Evolutionary conservation across 2,797 vertebrate species (phyloP).

Genomic region (Enteromius treurensis): DNA sequence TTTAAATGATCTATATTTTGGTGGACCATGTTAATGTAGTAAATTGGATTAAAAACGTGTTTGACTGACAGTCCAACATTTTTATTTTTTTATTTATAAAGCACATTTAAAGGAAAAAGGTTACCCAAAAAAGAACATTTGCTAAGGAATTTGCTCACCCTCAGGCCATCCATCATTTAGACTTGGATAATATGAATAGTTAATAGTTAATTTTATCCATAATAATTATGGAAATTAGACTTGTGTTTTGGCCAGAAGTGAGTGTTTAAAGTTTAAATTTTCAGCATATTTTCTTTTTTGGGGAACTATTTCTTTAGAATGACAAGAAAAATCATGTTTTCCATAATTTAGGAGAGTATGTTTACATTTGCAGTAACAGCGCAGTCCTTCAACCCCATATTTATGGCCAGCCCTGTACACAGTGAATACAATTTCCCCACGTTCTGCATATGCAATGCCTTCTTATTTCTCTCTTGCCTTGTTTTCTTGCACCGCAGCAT

Average conservation of each 20-base stretch:
- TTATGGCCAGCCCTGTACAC: neutral
- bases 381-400: conserved; percentile 10
- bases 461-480: conserved; percentile 1
- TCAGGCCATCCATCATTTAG: neutral
- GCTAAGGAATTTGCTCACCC: neutral
- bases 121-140: neutral
- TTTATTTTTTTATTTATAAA: neutral
- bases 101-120: neutral
- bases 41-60: neutral
- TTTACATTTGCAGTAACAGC: neutral
- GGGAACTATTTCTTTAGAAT: neutral
- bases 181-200: neutral
- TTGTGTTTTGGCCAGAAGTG: neutral
- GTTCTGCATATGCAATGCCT: conserved; percentile 15
- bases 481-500: neutral
- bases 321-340: neutral
- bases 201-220: too few species aligned
- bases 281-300: neutral
- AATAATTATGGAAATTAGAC: neutral
- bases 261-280: neutral
- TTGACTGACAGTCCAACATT: neutral
- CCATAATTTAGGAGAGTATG: neutral
- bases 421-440: neutral
- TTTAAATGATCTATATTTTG: neutral
- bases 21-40: neutral